phyloP scores from a whole-genome alignment of 2,888 invertebrate genomes.

The Proisotoma minuta region DNA sequence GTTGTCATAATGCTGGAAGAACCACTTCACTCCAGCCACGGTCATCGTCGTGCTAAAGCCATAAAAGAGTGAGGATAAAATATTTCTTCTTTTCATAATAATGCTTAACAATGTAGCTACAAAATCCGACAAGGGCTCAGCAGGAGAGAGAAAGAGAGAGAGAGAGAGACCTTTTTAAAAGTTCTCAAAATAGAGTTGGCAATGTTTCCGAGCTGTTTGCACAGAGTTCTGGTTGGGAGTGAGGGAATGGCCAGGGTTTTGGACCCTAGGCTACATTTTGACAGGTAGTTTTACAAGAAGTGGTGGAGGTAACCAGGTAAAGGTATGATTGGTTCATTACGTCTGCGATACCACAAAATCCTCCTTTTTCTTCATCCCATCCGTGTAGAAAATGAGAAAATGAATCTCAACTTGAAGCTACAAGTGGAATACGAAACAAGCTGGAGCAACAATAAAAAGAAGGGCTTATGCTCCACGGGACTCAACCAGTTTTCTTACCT shows the following conservation, averaged over 20 bases:
- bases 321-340: conserved; percentile 46
- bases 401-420: background rate
- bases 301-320: conserved; percentile 40
- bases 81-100: conserved; percentile 11
- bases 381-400: background rate
- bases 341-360: conserved; percentile 38
- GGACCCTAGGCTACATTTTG: conserved; percentile 46
- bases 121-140: background rate
- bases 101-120: too few relatives aligned
- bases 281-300: conserved; percentile 40
- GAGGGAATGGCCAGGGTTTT: conserved; percentile 39
- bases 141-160: conserved; percentile 12
- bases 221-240: conserved; percentile 25
- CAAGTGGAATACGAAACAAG: background rate
- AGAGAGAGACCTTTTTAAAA: conserved; percentile 25
- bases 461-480: conserved; percentile 3
- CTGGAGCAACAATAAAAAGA: background rate
- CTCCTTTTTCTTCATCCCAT: conserved; percentile 32
- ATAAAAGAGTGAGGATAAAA: conserved; percentile 15
- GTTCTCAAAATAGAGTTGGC: too few relatives aligned
- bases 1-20: conserved; percentile 10
- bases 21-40: background rate
- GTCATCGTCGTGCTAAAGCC: conserved; percentile 1
- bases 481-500: conserved; percentile 6
- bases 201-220: background rate